Base-by-base conservation (phyloP, 2,113 vertebrate genomes). In the Forbesichthys agassizii region DNA sequence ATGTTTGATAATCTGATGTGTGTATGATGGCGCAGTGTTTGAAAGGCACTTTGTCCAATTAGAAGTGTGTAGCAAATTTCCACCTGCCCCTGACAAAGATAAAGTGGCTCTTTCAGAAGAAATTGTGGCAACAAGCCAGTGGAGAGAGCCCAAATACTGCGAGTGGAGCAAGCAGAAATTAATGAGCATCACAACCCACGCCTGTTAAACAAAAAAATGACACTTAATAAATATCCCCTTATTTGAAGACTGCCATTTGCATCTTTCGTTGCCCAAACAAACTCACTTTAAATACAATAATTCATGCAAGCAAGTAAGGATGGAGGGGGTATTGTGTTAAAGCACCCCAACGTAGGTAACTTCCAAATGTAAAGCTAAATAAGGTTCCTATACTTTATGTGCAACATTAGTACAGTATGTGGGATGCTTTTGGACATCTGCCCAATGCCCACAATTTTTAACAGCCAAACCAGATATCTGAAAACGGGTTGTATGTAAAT, bases 11-110 rank as follows among this genome's bases (percentile, higher is more conserved):
- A 89, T 93, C 85, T 84, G 91, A 91, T 91, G 82, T 77, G 83
- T 93, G 90, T 82, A 90, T 93, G 94, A 94, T 76, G 85, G 91
- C 79, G 84, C 78, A 0, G 81, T 93, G 87, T 94, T 91, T 94
- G 93, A 94, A 94, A 95, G 94, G 93, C 92, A 95, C 94, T 95
- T 93, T 93, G 95, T 96, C 94, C 95, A 97, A 95, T 96, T 96
- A 96, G 93, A 95, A 94, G 83, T 89, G 92, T 90, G 91, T 88
- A 88, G 93, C 93, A 94, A 93, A 94, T 93, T 92, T 95, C 95
- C 92, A 94, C 93, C 94, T 92, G 93, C 88, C 92, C 90, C 84
- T 94, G 95, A 95, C 95, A 93, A 92, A 96, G 95, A 97, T 93
- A 93, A 96, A 96, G 94, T 93, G 90, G 92, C 92, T 93, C 94